These are phyloP conservation scores for Buphagus erythrorhynchus DNA, from an alignment of 2,797 vertebrate genomes.

Conservation along the genomic window DNA sequence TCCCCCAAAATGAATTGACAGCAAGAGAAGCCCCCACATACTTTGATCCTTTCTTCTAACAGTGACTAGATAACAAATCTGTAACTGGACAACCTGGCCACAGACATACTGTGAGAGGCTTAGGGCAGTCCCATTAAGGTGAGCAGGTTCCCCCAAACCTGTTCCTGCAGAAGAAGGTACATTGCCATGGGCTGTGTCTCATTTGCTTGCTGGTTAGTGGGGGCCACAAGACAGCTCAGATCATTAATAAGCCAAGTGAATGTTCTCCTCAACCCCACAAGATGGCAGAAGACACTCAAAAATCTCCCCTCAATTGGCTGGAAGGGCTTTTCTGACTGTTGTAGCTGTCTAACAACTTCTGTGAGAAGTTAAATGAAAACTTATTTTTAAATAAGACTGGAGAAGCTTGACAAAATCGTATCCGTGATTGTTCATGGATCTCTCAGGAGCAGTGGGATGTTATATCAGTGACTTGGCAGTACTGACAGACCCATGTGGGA, in stretches of 20 bases:
- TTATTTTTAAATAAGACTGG: background rate
- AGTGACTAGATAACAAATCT: background rate
- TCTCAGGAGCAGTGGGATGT: background rate
- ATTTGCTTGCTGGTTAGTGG: accelerated
- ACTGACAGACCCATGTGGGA: background rate
- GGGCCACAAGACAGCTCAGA: too few species aligned
- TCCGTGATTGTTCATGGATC: background rate
- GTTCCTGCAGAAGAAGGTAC: background rate
- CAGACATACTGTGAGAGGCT: background rate
- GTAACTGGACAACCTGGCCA: background rate
- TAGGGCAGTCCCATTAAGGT: background rate
- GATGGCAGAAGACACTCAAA: conserved; percentile 55
- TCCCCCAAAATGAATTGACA: background rate
- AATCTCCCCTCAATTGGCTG: background rate
- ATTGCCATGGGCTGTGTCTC: background rate
- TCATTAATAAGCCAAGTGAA: background rate
- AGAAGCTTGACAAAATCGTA: background rate
- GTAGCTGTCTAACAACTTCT: too few species aligned
- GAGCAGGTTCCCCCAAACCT: background rate
- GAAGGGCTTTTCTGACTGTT: background rate
- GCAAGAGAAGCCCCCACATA: background rate
- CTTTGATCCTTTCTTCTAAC: background rate
- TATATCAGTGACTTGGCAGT: background rate
- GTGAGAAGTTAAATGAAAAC: too few species aligned
- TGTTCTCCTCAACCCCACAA: conserved; percentile 37